These are phyloP conservation scores for Iphiclides podalirius DNA, from an alignment of 2,888 invertebrate species.

Conservation along the genomic window DNA sequence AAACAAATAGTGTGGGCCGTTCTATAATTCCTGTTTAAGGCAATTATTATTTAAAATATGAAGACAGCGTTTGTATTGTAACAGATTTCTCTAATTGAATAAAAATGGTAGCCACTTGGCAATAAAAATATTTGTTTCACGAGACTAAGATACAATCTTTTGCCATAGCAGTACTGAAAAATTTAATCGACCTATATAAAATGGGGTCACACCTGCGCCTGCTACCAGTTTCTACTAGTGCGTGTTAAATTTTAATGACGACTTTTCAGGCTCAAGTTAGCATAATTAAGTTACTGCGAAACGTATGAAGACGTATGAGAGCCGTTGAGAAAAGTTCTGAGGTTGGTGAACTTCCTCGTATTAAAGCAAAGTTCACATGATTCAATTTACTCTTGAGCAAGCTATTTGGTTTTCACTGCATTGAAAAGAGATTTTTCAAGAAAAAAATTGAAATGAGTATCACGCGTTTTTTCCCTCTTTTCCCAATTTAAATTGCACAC, in stretches of 20 bases:
- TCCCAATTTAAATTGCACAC: too few species aligned
- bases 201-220: conserved; percentile 8
- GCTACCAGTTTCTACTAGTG: conserved; percentile 6
- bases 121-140: too few species aligned
- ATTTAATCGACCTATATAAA: conserved; percentile 7
- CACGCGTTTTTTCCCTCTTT: too few species aligned
- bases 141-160: neutral
- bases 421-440: neutral
- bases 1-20: too few species aligned
- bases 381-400: neutral
- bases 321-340: conserved; percentile 22
- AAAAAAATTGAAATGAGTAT: too few species aligned
- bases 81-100: too few species aligned
- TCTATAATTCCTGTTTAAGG: too few species aligned
- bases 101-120: too few species aligned
- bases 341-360: conserved; percentile 15
- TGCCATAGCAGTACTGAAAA: neutral
- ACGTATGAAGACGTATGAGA: conserved; percentile 32
- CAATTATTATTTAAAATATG: too few species aligned
- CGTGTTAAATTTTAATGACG: conserved; percentile 22
- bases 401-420: neutral
- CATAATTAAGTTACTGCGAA: conserved; percentile 32
- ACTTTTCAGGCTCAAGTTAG: conserved; percentile 26
- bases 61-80: too few species aligned
- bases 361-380: conserved; percentile 21